A percentile compares a stretch with the other conserved stretches of the same genome.
These are phyloP conservation scores for Silurus meridionalis DNA, from an alignment of 2,113 vertebrate species.

Conservation along the genomic window DNA sequence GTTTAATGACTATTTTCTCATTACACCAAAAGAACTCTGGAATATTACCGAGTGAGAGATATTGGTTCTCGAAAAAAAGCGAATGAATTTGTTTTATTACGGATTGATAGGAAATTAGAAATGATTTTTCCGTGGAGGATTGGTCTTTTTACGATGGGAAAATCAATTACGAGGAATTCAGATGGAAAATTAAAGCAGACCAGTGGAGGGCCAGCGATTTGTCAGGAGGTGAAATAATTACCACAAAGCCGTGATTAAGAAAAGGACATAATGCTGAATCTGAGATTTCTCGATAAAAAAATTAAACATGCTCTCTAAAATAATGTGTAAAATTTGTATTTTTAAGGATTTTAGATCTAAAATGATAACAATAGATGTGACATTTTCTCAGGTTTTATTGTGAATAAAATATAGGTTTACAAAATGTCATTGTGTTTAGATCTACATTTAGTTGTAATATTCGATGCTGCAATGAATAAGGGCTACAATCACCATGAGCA, in stretches of 20 bases:
- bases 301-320: too few relatives aligned
- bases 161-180: slow-evolving; percentile 32
- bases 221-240: background rate
- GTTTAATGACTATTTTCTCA: background rate
- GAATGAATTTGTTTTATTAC: background rate
- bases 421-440: too few relatives aligned
- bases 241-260: background rate
- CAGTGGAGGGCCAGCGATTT: background rate
- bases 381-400: too few relatives aligned
- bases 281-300: background rate
- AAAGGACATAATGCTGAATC: background rate
- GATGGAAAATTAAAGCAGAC: slow-evolving; percentile 26
- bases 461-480: too few relatives aligned
- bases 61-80: background rate
- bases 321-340: too few relatives aligned
- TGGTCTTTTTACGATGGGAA: slow-evolving; percentile 12
- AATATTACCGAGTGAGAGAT: background rate
- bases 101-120: slow-evolving; percentile 2
- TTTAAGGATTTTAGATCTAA: too few relatives aligned
- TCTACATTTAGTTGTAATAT: too few relatives aligned
- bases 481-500: too few relatives aligned
- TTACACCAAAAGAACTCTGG: background rate
- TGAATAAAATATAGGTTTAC: too few relatives aligned
- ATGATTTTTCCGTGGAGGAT: background rate
- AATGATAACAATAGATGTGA: too few relatives aligned